phyloP scores from a whole-genome alignment of 2,797 vertebrate genomes.

The Pantherophis alleghaniensis region DNA sequence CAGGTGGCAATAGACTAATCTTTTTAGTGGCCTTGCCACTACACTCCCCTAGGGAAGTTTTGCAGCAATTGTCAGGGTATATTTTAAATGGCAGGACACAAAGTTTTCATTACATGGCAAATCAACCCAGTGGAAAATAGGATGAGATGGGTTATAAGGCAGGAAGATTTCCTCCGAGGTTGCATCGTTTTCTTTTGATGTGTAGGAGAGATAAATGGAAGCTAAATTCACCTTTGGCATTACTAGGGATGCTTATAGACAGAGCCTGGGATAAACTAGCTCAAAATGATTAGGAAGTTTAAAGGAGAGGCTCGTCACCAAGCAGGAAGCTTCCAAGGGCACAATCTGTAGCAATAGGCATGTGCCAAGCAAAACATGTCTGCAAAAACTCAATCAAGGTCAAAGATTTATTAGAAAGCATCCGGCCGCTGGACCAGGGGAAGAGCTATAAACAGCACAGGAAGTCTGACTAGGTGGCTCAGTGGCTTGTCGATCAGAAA shows the following conservation, averaged over 20 bases:
- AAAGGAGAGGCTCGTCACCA: neutral
- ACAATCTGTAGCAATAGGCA: neutral
- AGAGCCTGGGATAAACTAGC: neutral
- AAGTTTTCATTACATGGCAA: constrained; percentile 45
- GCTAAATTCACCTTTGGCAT: neutral
- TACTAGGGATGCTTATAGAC: neutral
- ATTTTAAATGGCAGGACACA: constrained; percentile 39
- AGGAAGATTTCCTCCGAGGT: constrained; percentile 26
- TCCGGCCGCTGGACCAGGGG: neutral
- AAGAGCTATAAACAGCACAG: neutral
- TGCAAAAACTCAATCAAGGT: neutral
- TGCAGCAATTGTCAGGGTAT: constrained; percentile 44
- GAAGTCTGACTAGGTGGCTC: neutral
- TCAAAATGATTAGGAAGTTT: neutral
- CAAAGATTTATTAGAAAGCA: neutral
- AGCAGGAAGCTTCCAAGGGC: neutral
- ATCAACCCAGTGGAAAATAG: constrained; percentile 1
- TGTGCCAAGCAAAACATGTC: neutral
- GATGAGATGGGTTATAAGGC: constrained; percentile 28
- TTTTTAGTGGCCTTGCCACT: neutral
- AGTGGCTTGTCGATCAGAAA: no score
- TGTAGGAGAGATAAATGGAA: constrained; percentile 7
- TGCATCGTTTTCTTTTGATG: constrained; percentile 6
- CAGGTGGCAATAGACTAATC: neutral
- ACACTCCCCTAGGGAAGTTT: constrained; percentile 28